Conservation (phyloP, 2,113 vertebrate genomes). For the Anguilla japonica region DNA sequence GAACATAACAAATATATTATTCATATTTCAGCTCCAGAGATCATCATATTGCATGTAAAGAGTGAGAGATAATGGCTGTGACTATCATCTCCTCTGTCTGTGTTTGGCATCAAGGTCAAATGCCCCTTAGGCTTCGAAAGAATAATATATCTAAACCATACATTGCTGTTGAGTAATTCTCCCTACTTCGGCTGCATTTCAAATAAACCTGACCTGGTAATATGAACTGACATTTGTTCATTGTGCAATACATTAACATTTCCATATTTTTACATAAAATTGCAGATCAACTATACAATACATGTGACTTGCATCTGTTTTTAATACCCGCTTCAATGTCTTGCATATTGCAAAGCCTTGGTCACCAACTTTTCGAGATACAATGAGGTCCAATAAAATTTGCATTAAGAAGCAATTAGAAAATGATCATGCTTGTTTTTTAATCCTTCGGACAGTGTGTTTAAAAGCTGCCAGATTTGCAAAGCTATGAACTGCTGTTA, state of each 20-base stretch:
- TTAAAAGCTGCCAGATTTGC: neutral
- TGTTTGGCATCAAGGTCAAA: slow-evolving; percentile 53
- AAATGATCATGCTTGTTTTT: neutral
- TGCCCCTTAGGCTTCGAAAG: slow-evolving; percentile 26
- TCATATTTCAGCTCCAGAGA: slow-evolving; percentile 41
- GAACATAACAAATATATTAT: slow-evolving; percentile 51
- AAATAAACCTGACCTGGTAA: slow-evolving; percentile 29
- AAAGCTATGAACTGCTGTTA: neutral
- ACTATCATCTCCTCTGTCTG: slow-evolving; percentile 25
- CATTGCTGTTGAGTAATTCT: neutral
- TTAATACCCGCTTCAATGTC: neutral
- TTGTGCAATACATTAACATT: slow-evolving; percentile 41
- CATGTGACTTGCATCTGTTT: neutral
- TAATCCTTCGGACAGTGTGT: neutral
- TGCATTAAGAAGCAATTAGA: neutral
- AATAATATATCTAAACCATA: neutral
- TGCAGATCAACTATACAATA: neutral
- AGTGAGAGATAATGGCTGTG: slow-evolving; percentile 29
- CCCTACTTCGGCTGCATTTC: slow-evolving; percentile 26
- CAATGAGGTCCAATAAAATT: neutral
- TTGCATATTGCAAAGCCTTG: neutral
- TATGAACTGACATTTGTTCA: slow-evolving; percentile 42
- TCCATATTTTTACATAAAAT: slow-evolving; percentile 31
- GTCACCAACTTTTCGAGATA: neutral
- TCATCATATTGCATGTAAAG: slow-evolving; percentile 34